Conservation (phyloP, 2,888 invertebrate genomes). For the Acanthosepion esculentum region DNA sequence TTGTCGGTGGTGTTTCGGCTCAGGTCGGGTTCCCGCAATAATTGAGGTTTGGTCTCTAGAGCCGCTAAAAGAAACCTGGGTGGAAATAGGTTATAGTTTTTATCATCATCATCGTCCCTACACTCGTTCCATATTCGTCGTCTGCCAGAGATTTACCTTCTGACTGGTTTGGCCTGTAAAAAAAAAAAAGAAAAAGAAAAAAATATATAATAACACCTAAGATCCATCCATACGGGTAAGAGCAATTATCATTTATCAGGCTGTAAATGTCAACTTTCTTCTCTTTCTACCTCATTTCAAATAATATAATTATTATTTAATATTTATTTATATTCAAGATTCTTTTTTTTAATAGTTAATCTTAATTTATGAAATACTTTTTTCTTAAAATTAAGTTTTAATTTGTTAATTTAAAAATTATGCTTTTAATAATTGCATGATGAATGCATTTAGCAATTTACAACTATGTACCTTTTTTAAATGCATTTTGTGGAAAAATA, state of each 20-base stretch:
- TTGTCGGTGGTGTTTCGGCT: background rate
- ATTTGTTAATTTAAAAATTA: no score
- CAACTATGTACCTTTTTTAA: no score
- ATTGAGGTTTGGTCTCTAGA: background rate
- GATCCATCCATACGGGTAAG: slow-evolving; percentile 33
- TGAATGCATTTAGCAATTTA: no score
- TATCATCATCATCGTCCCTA: background rate
- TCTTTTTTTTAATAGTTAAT: no score
- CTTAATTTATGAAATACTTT: no score
- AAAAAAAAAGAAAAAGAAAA: background rate
- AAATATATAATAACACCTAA: background rate
- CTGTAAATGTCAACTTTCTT: no score
- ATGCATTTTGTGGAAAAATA: no score
- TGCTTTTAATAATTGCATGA: no score
- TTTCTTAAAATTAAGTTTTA: no score
- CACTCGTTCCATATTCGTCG: background rate
- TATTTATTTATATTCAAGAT: background rate
- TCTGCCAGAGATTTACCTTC: slow-evolving; percentile 33
- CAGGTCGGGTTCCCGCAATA: slow-evolving; percentile 33
- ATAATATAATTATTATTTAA: background rate
- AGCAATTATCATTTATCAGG: background rate
- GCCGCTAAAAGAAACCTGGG: slow-evolving; percentile 34
- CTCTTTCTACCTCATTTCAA: background rate
- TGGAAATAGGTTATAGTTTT: slow-evolving; percentile 41
- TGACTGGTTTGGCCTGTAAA: background rate